Percentiles rank a stretch among this genome's conserved stretches.
Conservation (phyloP, 1,140 invertebrate species). For the Chrysopa pallens region DNA sequence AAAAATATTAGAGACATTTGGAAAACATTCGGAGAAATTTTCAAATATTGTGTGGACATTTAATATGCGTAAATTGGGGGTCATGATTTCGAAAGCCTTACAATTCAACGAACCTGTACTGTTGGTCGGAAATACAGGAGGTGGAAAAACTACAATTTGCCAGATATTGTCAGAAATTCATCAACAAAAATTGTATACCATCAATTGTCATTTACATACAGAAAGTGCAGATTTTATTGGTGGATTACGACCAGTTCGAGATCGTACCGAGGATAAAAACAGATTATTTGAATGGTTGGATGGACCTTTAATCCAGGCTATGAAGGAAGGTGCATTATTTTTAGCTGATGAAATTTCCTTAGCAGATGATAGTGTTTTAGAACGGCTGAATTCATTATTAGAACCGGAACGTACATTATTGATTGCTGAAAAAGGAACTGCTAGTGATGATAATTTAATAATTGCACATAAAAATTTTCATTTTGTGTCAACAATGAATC, state of each 20-base stretch:
- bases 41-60: constrained; percentile 86
- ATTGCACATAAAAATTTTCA: constrained; percentile 64
- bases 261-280: constrained; percentile 27
- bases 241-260: constrained; percentile 75
- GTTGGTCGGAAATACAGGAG: constrained; percentile 94
- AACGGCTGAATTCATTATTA: constrained; percentile 89
- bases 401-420: constrained; percentile 86
- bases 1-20: constrained; percentile 46
- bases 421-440: constrained; percentile 70
- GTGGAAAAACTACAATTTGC: constrained; percentile 95
- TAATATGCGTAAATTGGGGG: constrained; percentile 76
- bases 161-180: constrained; percentile 64
- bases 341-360: constrained; percentile 98
- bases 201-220: constrained; percentile 98
- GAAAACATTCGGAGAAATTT: constrained; percentile 36
- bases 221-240: constrained; percentile 97
- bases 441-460: constrained; percentile 39
- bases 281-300: constrained; percentile 95
- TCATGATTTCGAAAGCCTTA: constrained; percentile 79
- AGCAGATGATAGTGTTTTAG: constrained; percentile 96
- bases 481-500: constrained; percentile 98
- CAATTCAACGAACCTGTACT: constrained; percentile 88
- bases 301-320: constrained; percentile 82
- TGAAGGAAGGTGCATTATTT: constrained; percentile 76
- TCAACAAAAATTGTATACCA: constrained; percentile 44